Base-by-base conservation (phyloP, 2,797 vertebrate species). In the Setipinna tenuifilis region DNA sequence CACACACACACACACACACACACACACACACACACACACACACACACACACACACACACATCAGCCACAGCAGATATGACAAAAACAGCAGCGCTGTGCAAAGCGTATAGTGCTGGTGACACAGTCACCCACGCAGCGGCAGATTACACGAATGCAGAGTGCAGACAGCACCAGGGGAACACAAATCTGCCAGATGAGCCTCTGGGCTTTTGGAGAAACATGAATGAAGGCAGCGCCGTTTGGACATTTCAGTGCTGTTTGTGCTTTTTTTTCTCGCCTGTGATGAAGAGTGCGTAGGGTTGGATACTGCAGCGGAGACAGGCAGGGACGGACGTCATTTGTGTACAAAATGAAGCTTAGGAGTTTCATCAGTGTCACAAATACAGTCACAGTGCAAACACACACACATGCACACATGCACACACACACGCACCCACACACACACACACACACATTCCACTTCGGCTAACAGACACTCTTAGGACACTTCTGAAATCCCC, bases 1-100 rank as follows among this genome's bases (percentile, higher is more conserved):
- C 65, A 71, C 65, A 71, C 65, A 71, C 65, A 71, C 25, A 31
- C 61, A 65, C 57, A 58, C 58, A 71, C 65, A 71, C 65, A 71
- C 25, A 71, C 68, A 75, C 2, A 54, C 50, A 54, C 50, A 54
- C 50, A 54, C 2, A 54, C 2, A 54, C 50, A 54, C 50, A 54
- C 50, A 54, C 50, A 54, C 50, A 54, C 68, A 41, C 68, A 75
- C 16, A 19, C 68, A 75, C 28, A 19, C 62, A 68, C 58, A 59
- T 21, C 19, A 59, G 16, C 1, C 58, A 59, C 28, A 75, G 68
- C 68, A 75, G 31, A 75, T 35, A 75, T 14, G 28, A 3, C 28
- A 75, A 54, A 54, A 9, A 54, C 50, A 3, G 50, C 50, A 54
- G 2, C 7, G 50, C 50, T 3, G 0, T 10, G 50, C 50, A 54